Percentiles rank a stretch among this genome's conserved stretches.
Conservation (phyloP, 2,888 invertebrate genomes). For the Liodrosophila aerea region DNA sequence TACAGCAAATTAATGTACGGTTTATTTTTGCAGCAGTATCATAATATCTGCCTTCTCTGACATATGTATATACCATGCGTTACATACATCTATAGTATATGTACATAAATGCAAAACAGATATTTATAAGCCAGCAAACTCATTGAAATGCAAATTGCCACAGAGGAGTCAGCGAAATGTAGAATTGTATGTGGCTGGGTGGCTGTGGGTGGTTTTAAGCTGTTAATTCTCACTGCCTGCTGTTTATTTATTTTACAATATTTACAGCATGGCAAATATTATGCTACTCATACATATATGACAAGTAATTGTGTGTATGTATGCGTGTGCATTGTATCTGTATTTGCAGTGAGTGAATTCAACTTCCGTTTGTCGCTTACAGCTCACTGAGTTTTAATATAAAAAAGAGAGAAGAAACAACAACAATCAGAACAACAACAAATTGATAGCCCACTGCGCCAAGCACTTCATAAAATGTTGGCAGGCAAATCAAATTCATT, state of each 20-base stretch:
- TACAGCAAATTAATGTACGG: not conserved
- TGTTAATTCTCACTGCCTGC: constrained; percentile 7
- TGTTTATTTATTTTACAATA: constrained; percentile 24
- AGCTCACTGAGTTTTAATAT: constrained; percentile 61
- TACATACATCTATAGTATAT: constrained; percentile 25
- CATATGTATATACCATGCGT: constrained; percentile 28
- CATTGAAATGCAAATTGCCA: constrained; percentile 55
- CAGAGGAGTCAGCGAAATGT: not conserved
- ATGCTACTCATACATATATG: constrained; percentile 11
- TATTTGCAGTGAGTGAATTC: constrained; percentile 39
- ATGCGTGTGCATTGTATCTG: constrained; percentile 21
- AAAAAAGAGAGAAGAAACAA: constrained; percentile 8
- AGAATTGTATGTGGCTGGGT: not conserved
- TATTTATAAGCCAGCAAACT: constrained; percentile 27
- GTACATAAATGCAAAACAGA: constrained; percentile 36
- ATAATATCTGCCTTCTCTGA: constrained; percentile 6
- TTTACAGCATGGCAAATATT: constrained; percentile 23
- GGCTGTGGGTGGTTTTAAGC: constrained; percentile 25
- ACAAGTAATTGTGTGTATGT: constrained; percentile 20
- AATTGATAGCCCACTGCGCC: constrained; percentile 64
- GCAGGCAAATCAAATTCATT: constrained; percentile 54
- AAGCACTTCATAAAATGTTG: constrained; percentile 68
- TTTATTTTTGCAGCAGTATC: not conserved
- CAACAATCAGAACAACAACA: constrained; percentile 18
- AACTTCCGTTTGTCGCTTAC: constrained; percentile 62